Base-by-base conservation (phyloP, 2,113 vertebrate species). In the Heterotis niloticus region DNA sequence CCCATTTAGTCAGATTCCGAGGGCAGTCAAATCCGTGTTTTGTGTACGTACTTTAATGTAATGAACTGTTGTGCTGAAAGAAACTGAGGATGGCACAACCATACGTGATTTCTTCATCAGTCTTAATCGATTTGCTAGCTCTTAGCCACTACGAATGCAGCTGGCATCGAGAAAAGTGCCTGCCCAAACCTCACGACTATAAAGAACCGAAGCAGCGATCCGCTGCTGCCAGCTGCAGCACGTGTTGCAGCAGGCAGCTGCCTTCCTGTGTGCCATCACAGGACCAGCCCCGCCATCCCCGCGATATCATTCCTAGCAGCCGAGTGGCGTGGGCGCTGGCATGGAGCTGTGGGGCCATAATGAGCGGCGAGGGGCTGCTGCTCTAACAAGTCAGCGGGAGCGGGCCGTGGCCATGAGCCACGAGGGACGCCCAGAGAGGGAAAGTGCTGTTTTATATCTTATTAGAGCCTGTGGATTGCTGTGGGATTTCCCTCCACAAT, bases 341-440 rank as follows among this genome's bases (percentile, higher is more conserved):
- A 59, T 60, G 62, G 56, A 76, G 34, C 69, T 82, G 72, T 54
- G 59, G 54, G 64, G 56, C 75, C 75, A 66, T 78, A 82, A 85
- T 64, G 59, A 81, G 77, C 59, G 68, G 34, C 67, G 76, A 18
- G 67, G 67, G 73, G 79, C 78, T 52, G 56, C 16, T 18, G 29
- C 64, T 24, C 78, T 81, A 80, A 79, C 81, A 79, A 64, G 78
- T 69, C 71, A 66, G 62, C n/a, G 56, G 70, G 80, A 80, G 64
- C 51, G 34, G 67, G 12, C 59, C 29, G 10, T 62, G 62, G 14
- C 67, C 26, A 56, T 26, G 51, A 65, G 18, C 29, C 56, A 14
- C 34, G 17, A 16, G 59, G 56, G 64, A 70, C 26, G 44, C 68
- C 18, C 69, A 26, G 60, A 75, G 7, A 44, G 34, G 34, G 71